phyloP scores from a whole-genome alignment of 2,113 vertebrate species.

The Brachyhypopomus occidentalis region DNA sequence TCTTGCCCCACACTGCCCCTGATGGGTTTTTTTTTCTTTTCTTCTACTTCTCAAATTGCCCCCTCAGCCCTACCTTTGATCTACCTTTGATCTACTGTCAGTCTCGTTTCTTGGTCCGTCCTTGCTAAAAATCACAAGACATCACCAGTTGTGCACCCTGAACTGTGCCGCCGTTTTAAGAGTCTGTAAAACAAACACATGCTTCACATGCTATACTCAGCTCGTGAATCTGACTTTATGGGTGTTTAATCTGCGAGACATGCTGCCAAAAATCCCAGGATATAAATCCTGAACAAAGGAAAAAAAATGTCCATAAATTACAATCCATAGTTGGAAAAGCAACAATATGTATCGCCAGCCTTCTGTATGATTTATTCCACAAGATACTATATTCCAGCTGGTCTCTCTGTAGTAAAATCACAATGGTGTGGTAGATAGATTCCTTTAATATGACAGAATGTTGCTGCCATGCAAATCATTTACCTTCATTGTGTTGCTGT shows the following conservation, averaged over 20 bases:
- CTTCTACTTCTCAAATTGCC: neutral
- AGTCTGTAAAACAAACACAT: conserved; percentile 51
- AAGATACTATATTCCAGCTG: conserved; percentile 43
- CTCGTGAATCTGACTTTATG: conserved; percentile 52
- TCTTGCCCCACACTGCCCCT: too few relatives aligned
- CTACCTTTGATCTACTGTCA: conserved; percentile 45
- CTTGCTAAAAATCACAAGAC: conserved; percentile 35
- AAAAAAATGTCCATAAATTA: conserved; percentile 47
- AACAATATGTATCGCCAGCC: conserved; percentile 37
- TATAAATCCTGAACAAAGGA: conserved; percentile 53
- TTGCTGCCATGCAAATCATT: neutral
- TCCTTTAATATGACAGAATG: conserved; percentile 6
- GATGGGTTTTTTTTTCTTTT: neutral
- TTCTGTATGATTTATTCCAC: conserved; percentile 45
- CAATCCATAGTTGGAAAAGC: conserved; percentile 50
- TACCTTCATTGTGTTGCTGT: neutral
- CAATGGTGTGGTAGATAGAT: neutral
- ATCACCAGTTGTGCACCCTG: conserved; percentile 38
- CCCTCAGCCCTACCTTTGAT: conserved; percentile 43
- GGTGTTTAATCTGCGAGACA: conserved; percentile 44
- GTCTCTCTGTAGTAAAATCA: conserved; percentile 23
- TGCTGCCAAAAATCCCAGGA: conserved; percentile 41
- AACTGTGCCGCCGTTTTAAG: conserved; percentile 42
- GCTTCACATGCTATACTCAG: conserved; percentile 44
- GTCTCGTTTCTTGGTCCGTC: conserved; percentile 5